These are phyloP conservation scores for Aldabrachelys gigantea DNA, from an alignment of 2,113 vertebrate genomes.

Conservation along the genomic window DNA sequence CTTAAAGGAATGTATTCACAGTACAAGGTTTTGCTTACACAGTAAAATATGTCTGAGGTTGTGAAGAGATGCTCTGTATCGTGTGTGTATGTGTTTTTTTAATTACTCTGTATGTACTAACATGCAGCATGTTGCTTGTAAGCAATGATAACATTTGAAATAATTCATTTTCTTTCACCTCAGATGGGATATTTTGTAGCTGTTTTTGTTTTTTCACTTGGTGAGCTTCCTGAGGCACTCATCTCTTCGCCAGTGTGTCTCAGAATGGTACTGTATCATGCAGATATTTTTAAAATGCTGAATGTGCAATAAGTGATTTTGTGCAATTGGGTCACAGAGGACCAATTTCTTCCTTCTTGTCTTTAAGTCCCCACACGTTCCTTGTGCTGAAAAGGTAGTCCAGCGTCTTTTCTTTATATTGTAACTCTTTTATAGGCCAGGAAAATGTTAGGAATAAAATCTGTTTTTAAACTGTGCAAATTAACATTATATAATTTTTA, in stretches of 20 bases:
- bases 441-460: not conserved
- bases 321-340: conserved; percentile 36
- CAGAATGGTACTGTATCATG: not conserved
- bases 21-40: conserved; percentile 13
- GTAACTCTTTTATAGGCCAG: not conserved
- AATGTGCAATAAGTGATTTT: conserved; percentile 38
- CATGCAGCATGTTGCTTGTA: conserved; percentile 26
- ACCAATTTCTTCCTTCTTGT: conserved; percentile 26
- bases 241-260: conserved; percentile 4
- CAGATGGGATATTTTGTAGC: not conserved
- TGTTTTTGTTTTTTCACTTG: conserved; percentile 10
- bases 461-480: not conserved
- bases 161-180: not conserved
- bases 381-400: not conserved
- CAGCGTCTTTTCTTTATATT: not conserved
- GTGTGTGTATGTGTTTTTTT: not conserved
- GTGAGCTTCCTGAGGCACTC: conserved; percentile 39
- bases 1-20: conserved; percentile 32
- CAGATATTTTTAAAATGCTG: conserved; percentile 46
- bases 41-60: conserved; percentile 14
- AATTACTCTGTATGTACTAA: conserved; percentile 16
- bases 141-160: not conserved
- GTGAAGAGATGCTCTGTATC: conserved; percentile 29
- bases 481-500: not conserved
- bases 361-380: not conserved